Percentiles rank a stretch among this genome's conserved stretches.
phyloP scores from a whole-genome alignment of 2,888 invertebrate genomes.

The Sesamia inferens region DNA sequence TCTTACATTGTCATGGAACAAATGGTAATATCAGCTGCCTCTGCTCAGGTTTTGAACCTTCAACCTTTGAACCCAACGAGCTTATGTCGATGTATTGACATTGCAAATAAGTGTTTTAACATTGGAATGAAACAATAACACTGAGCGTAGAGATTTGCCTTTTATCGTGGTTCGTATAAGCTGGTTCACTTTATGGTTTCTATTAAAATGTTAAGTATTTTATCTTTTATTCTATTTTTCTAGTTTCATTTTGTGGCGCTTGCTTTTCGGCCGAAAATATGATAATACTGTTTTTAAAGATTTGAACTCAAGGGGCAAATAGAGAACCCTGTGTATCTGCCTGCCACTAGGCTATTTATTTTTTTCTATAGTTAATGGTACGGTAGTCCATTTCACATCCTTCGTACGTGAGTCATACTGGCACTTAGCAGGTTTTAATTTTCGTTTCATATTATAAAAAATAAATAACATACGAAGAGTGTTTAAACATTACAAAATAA shows the following conservation, averaged over 20 bases:
- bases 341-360: too few species aligned
- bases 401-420: too few species aligned
- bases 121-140: slow-evolving; percentile 47
- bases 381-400: too few species aligned
- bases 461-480: neutral
- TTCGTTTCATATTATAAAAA: neutral
- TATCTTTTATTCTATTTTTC: neutral
- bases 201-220: slow-evolving; percentile 12
- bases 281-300: neutral
- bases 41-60: neutral
- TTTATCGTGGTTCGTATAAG: slow-evolving; percentile 25
- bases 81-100: slow-evolving; percentile 27
- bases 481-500: neutral
- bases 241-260: neutral
- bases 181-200: slow-evolving; percentile 8
- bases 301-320: too few species aligned
- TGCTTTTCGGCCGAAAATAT: neutral
- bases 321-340: too few species aligned
- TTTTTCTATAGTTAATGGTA: too few species aligned
- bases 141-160: slow-evolving; percentile 16
- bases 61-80: slow-evolving; percentile 13
- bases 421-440: too few species aligned
- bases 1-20: neutral
- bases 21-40: neutral
- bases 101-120: slow-evolving; percentile 42